Base-by-base conservation (phyloP, 2,888 invertebrate genomes). In the Tetanocera ferruginea region DNA sequence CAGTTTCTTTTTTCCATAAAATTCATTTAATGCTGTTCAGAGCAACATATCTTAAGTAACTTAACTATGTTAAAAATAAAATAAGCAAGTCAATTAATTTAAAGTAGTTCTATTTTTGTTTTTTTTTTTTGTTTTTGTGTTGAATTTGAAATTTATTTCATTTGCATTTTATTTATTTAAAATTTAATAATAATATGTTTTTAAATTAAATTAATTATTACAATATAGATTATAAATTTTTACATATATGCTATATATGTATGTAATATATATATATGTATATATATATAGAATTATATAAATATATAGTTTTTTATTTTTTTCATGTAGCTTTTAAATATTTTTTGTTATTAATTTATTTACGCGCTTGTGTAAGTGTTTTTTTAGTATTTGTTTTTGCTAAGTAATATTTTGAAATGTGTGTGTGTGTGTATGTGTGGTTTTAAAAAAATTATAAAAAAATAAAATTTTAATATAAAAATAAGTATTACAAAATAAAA, bases 201-300 rank as follows among this genome's bases (percentile, higher is more conserved):
- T 14, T 60, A 60, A 14, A 28, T 28, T 60, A 60, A 60, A 28
- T 55, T 23, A 23, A 55, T 55, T 55, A 55, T 23, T 23, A 55
- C 23, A 55, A 2, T 23, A 55, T 55, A 55, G 19, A 23, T 55
- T 23, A 19, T 19, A 55, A 55, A 23, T 67, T 43, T 67, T 67
- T 67, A 67, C 43, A 67, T 67, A 67, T 43, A 67, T 37, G 23
- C 23, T 9, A n/a, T 67, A 34, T 67, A 37, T 67, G 37, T 34
- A 4, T n/a, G 66, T 67, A 17, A n/a, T 67, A 23, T 67, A 49
- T 67, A 28, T 19, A 17, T 28, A 60, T 60, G 11, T 55, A n/a
- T 55, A n/a, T n/a, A 55, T 25, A 25, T 28, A 60, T 28, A 25
- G 2, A 25, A 4, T 28, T 43, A 43, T 43, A 43, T 43, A 43